phyloP scores from a whole-genome alignment of 92 coral and sea anemone species.

The Siderastrea siderea region DNA sequence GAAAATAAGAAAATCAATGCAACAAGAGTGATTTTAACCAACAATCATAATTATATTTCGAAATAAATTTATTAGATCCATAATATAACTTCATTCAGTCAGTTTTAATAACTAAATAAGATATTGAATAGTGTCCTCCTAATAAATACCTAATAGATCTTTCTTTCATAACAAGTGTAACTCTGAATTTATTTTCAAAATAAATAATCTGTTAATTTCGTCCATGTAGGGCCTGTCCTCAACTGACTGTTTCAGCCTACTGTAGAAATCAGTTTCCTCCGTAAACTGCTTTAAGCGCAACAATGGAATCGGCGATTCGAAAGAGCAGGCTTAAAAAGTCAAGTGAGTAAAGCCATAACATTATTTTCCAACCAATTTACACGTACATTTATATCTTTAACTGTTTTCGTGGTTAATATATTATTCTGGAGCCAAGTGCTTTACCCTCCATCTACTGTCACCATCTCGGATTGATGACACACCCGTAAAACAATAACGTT shows the following conservation, averaged over 20 bases:
- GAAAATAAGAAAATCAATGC: neutral
- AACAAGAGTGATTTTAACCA: neutral
- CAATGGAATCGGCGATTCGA: neutral
- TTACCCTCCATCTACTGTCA: neutral
- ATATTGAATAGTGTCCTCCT: conserved; percentile 31
- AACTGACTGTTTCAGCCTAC: conserved; percentile 3
- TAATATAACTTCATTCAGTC: conserved; percentile 40
- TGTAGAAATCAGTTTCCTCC: neutral
- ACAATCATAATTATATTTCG: conserved; percentile 3
- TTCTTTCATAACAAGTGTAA: conserved; percentile 31
- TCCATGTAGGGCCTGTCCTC: conserved; percentile 8
- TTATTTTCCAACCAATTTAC: conserved; percentile 20
- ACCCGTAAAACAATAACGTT: too few species aligned
- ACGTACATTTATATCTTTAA: conserved; percentile 4
- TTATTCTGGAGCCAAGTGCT: too few species aligned
- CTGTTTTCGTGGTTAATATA: neutral
- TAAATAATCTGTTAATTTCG: conserved; percentile 50
- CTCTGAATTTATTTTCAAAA: conserved; percentile 42
- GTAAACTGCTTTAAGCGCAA: neutral
- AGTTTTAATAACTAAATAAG: conserved; percentile 49
- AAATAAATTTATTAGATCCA: conserved; percentile 49
- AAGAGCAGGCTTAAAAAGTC: neutral
- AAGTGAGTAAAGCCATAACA: neutral
- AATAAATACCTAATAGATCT: conserved; percentile 46
- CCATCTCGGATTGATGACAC: neutral